A percentile compares a stretch with the other conserved stretches of the same genome.
These are phyloP conservation scores for Erebia ligea DNA, from an alignment of 2,888 invertebrate genomes.

Conservation along the genomic window DNA sequence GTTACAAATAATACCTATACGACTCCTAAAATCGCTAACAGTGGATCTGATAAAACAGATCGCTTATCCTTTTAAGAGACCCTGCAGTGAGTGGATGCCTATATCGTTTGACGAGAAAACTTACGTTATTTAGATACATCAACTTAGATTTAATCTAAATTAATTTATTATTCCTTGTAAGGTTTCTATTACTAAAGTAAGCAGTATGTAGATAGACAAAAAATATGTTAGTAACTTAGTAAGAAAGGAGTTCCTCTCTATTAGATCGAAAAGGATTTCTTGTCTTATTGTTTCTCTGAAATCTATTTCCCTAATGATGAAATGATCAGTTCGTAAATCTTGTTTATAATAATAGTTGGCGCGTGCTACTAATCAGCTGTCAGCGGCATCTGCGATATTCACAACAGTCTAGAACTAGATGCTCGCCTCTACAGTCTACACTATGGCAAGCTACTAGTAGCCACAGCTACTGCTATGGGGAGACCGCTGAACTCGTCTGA, in stretches of 20 bases:
- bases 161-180: too few relatives aligned
- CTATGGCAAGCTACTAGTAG: conserved; percentile 37
- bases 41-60: too few relatives aligned
- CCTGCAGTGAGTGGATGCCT: too few relatives aligned
- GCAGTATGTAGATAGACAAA: too few relatives aligned
- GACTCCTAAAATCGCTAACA: too few relatives aligned
- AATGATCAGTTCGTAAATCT: conserved; percentile 17
- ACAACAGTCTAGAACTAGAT: not conserved
- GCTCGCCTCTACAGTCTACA: conserved; percentile 21
- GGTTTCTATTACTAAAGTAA: too few relatives aligned
- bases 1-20: too few relatives aligned
- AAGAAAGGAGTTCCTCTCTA: not conserved
- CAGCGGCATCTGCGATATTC: conserved; percentile 42
- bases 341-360: conserved; percentile 38
- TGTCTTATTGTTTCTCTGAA: not conserved
- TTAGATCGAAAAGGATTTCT: not conserved
- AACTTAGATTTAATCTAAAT: too few relatives aligned
- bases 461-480: conserved; percentile 37
- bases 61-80: too few relatives aligned
- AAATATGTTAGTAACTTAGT: too few relatives aligned
- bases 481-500: conserved; percentile 58
- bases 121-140: too few relatives aligned
- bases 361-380: conserved; percentile 36
- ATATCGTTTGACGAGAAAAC: too few relatives aligned
- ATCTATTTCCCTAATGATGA: not conserved